Conservation (phyloP, 2,888 invertebrate genomes). For the Dryocosmus kuriphilus region DNA sequence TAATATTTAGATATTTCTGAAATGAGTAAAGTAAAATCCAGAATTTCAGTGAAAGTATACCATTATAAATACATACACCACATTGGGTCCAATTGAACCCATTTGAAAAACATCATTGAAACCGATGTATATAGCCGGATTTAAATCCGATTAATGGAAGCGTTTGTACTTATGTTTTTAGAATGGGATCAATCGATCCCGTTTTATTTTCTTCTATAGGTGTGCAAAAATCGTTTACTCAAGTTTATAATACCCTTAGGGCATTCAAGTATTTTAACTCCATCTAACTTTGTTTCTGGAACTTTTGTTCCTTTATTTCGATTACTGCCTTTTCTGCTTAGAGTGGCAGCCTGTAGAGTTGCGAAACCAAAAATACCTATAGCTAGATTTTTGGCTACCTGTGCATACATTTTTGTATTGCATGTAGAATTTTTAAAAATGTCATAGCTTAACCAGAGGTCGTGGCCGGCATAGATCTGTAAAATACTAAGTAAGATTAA, state of each 20-base stretch:
- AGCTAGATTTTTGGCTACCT: constrained; percentile 3
- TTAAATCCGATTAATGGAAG: too few relatives aligned
- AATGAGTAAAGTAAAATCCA: too few relatives aligned
- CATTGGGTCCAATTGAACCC: too few relatives aligned
- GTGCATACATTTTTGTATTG: background rate
- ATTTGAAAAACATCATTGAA: too few relatives aligned
- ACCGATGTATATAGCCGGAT: too few relatives aligned
- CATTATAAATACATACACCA: too few relatives aligned
- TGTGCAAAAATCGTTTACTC: background rate
- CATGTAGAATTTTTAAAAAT: background rate
- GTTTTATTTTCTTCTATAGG: too few relatives aligned
- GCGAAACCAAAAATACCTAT: background rate
- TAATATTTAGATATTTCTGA: too few relatives aligned
- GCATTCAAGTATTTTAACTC: too few relatives aligned
- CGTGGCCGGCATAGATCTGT: background rate
- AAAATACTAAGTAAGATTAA: background rate
- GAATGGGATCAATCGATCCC: too few relatives aligned
- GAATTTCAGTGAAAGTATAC: too few relatives aligned
- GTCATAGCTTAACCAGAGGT: background rate
- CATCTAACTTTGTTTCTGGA: background rate
- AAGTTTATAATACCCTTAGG: background rate
- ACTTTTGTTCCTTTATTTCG: background rate
- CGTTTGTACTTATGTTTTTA: too few relatives aligned
- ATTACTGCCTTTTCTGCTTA: background rate
- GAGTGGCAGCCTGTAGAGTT: background rate